Evolutionary conservation across 2,113 vertebrate genomes (phyloP).

Genomic region (Podarcis raffonei): DNA sequence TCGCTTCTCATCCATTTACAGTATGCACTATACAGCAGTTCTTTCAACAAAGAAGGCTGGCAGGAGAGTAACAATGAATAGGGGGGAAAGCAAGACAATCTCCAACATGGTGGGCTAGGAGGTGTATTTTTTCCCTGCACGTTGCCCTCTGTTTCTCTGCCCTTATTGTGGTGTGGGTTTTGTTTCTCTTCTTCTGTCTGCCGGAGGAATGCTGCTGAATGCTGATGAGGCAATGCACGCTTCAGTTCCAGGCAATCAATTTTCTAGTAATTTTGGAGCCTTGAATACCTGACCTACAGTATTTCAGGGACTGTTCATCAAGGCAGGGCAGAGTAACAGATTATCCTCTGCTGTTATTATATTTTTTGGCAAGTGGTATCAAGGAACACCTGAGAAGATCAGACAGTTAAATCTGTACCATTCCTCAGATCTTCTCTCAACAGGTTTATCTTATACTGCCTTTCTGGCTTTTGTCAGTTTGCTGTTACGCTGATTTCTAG

Average conservation of each 20-base stretch:
- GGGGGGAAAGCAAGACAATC: slow-evolving; percentile 34
- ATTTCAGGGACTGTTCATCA: slow-evolving; percentile 35
- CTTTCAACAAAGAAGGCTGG: not conserved
- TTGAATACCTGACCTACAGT: not conserved
- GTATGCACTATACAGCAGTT: not conserved
- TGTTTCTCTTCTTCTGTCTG: slow-evolving; percentile 49
- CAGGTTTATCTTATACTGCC: not conserved
- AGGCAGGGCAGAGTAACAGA: slow-evolving; percentile 22
- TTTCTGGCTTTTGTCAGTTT: slow-evolving; percentile 26
- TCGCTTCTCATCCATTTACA: not conserved
- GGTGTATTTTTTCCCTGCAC: slow-evolving; percentile 25
- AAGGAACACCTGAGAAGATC: not conserved
- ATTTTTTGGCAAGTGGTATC: slow-evolving; percentile 5
- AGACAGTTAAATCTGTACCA: not conserved
- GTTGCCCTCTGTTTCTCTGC: slow-evolving; percentile 36
- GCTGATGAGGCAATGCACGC: slow-evolving; percentile 45
- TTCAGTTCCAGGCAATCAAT: slow-evolving; percentile 30
- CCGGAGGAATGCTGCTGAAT: slow-evolving; percentile 32
- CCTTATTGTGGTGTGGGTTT: slow-evolving; percentile 47
- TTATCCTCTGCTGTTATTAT: not conserved
- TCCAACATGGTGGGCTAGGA: slow-evolving; percentile 32
- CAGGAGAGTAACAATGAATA: slow-evolving; percentile 14
- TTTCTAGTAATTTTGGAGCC: slow-evolving; percentile 33
- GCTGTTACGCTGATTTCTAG: not conserved
- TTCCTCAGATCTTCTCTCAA: not conserved